Evolutionary conservation across 2,888 invertebrate genomes (phyloP).

Genomic region (Atherix ibis): DNA sequence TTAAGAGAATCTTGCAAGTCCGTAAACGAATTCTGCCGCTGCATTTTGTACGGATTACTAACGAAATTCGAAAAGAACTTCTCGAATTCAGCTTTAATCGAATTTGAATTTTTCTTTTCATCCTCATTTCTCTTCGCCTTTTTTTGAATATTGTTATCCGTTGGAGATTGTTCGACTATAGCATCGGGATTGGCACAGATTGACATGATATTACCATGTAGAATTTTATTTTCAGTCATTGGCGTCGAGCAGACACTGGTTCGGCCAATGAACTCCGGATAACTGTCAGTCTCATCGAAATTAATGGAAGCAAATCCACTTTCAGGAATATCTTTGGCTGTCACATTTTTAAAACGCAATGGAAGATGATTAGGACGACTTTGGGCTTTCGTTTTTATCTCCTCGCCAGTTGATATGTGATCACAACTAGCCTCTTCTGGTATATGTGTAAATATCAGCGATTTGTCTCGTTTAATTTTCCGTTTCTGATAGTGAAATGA

Average conservation of each 20-base stretch:
- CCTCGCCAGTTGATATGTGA: conserved; percentile 4
- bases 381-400: conserved; percentile 15
- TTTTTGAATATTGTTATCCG: conserved; percentile 9
- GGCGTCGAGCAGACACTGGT: conserved; percentile 67
- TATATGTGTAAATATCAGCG: conserved; percentile 66
- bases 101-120: conserved; percentile 11
- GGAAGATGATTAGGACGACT: conserved; percentile 40
- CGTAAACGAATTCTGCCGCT: conserved; percentile 39
- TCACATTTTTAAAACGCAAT: conserved; percentile 37
- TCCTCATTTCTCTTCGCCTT: conserved; percentile 16
- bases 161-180: conserved; percentile 10
- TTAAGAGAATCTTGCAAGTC: conserved; percentile 47
- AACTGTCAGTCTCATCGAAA: conserved; percentile 38
- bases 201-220: conserved; percentile 56
- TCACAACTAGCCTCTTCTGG: conserved; percentile 50
- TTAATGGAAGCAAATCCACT: conserved; percentile 34
- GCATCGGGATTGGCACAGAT: conserved; percentile 47
- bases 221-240: conserved; percentile 56
- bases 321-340: conserved; percentile 28
- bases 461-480: conserved; percentile 60
- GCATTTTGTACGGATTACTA: conserved; percentile 23
- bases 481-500: conserved; percentile 27
- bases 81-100: conserved; percentile 16
- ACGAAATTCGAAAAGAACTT: conserved; percentile 28
- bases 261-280: conserved; percentile 46